Base-by-base conservation (phyloP, 2,797 vertebrate species). In the Capromys pilorides region DNA sequence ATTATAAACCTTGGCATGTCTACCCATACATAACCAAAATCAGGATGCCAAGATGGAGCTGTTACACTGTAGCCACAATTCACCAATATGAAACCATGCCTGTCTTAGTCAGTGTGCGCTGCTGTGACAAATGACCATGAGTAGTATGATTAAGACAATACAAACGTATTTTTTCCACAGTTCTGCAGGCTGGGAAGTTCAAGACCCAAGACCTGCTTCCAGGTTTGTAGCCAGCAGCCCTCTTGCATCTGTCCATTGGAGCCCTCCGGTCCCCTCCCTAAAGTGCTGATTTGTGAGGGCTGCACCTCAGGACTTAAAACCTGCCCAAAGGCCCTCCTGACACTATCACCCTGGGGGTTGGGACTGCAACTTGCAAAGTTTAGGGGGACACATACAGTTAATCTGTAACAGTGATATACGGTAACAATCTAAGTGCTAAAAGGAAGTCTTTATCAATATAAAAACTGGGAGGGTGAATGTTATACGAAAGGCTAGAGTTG, bases 21-120 rank as follows among this genome's bases (percentile, higher is more conserved):
- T 89, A 80, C 36, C 24, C 88, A 95, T 86, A 67, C 86, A 79
- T 78, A 81, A 78, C 80, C n/a, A 59, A 96, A 87, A 83, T 82
- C 75, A 92, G 80, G 78, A 51, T 61, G 13, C 80, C 87, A 66
- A 89, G 64, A 88, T 11, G 66, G 57, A 91, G 93, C 67, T 82
- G 66, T 66, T 45, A 80, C 18, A 59, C 78, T 45, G 6, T 73
- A 91, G 91, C 71, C 77, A 93, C 33, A 88, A 36, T 90, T 84
- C 71, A 54, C 90, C 88, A 83, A 85, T 85, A 90, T 11, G 49
- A 93, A 96, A 94, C 51, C 78, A 39, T 24, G 36, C 11, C 39
- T 24, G 31, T 26, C 26, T 45, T 26, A 28, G 67, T n/a, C 86
- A 14, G 62, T 73, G 45, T 28, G 26, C 36, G 24, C 59, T 51